phyloP scores from a whole-genome alignment of 2,888 invertebrate species.

The Invenusta paracnida region DNA sequence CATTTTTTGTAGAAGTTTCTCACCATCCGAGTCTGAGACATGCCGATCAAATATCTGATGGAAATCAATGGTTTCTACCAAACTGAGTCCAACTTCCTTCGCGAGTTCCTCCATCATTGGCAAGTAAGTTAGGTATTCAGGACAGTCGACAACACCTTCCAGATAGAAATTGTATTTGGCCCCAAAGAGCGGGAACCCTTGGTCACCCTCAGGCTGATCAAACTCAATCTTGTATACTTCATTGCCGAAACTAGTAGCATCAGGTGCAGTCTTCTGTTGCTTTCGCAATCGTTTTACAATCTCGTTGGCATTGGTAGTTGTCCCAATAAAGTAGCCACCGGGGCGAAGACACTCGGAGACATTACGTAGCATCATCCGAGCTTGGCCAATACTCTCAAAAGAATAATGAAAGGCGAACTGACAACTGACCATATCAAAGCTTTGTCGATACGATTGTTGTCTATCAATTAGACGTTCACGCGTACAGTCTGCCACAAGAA shows the following conservation, averaged over 20 bases:
- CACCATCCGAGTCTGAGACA: constrained; percentile 63
- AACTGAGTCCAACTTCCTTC: constrained; percentile 62
- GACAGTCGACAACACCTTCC: constrained; percentile 93
- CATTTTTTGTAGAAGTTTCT: constrained; percentile 71
- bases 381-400: constrained; percentile 66
- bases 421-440: constrained; percentile 84
- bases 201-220: constrained; percentile 50
- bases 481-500: constrained; percentile 41
- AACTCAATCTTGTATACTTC: constrained; percentile 62
- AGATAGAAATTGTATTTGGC: constrained; percentile 90
- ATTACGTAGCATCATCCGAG: constrained; percentile 84
- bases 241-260: constrained; percentile 58
- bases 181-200: constrained; percentile 79
- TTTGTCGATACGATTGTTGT: background rate
- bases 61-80: constrained; percentile 66
- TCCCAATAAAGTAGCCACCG: constrained; percentile 92
- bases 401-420: constrained; percentile 95
- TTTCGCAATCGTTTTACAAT: constrained; percentile 66
- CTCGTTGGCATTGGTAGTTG: constrained; percentile 86
- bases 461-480: constrained; percentile 9
- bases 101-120: constrained; percentile 69
- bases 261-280: constrained; percentile 35
- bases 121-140: constrained; percentile 93
- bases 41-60: constrained; percentile 73
- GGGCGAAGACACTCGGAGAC: constrained; percentile 79